These are phyloP conservation scores for Cotesia vestalis DNA, from an alignment of 1,140 invertebrate genomes.

Conservation along the genomic window DNA sequence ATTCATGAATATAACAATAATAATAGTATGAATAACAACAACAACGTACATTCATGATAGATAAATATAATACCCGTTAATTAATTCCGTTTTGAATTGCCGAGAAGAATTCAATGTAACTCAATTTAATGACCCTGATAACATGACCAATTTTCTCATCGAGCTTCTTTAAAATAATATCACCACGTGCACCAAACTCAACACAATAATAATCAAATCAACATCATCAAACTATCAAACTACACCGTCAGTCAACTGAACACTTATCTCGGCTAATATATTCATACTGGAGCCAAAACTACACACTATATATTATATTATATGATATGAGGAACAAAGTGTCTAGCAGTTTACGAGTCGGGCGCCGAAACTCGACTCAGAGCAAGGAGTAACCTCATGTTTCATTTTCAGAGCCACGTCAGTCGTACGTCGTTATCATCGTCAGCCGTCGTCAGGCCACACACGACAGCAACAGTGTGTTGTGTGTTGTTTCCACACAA, in stretches of 20 bases:
- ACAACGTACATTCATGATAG: neutral
- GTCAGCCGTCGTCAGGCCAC: neutral
- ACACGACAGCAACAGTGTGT: neutral
- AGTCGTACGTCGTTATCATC: neutral
- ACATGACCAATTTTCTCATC: slow-evolving; percentile 17
- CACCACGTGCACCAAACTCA: neutral
- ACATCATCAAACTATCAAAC: too few relatives aligned
- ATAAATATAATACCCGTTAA: slow-evolving; percentile 10
- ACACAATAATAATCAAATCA: too few relatives aligned
- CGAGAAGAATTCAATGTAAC: too few relatives aligned
- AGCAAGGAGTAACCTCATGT: slow-evolving; percentile 1
- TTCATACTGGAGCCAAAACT: neutral
- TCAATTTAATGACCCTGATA: slow-evolving; percentile 11
- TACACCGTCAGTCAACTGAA: neutral
- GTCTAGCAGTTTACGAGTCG: neutral
- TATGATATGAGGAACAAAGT: neutral
- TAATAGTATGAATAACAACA: neutral
- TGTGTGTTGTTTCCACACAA: neutral
- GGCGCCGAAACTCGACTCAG: slow-evolving; percentile 32
- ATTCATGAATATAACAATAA: neutral
- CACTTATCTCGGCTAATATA: slow-evolving; percentile 6
- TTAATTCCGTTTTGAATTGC: neutral
- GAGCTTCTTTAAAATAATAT: slow-evolving; percentile 21
- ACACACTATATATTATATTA: too few relatives aligned
- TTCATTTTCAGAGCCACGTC: slow-evolving; percentile 23